These are phyloP conservation scores for Nemopilema nomurai DNA, from an alignment of 30 jellyfish, hydroid and myxozoan species.

Conservation along the genomic window DNA sequence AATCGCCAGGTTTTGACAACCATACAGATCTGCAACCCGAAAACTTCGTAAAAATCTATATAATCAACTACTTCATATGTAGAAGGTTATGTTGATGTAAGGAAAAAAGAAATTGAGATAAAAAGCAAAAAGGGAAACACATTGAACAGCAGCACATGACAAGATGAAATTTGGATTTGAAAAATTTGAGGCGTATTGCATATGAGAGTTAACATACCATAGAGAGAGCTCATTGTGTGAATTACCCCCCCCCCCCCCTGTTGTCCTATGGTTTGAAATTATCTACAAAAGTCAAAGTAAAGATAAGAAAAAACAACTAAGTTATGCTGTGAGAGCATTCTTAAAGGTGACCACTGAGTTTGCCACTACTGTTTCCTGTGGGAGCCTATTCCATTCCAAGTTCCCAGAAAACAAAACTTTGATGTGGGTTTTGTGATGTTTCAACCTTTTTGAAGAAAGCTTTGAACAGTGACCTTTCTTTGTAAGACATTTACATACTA, in stretches of 20 bases:
- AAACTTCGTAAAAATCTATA: too few species aligned
- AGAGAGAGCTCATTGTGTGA: not conserved
- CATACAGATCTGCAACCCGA: too few species aligned
- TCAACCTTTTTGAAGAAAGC: too few species aligned
- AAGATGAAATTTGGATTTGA: not conserved
- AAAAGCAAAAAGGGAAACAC: not conserved
- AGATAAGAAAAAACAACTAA: not conserved
- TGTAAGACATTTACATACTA: too few species aligned
- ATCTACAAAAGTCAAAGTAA: not conserved
- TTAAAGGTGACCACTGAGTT: slow-evolving; percentile 19
- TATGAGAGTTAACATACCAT: not conserved
- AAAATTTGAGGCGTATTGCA: not conserved
- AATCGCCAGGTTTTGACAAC: too few species aligned
- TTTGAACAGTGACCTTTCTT: too few species aligned
- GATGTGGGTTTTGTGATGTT: too few species aligned
- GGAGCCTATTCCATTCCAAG: slow-evolving; percentile 32
- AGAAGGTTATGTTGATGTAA: not conserved
- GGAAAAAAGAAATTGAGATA: not conserved
- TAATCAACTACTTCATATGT: not conserved
- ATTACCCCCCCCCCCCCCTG: not conserved
- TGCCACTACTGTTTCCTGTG: slow-evolving; percentile 16
- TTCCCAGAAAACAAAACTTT: too few species aligned
- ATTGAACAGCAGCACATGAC: not conserved
- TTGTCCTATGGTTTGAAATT: slow-evolving; percentile 2
- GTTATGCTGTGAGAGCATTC: slow-evolving; percentile 19